These are phyloP conservation scores for Sparus aurata DNA, from an alignment of 2,797 vertebrate species.

Conservation along the genomic window DNA sequence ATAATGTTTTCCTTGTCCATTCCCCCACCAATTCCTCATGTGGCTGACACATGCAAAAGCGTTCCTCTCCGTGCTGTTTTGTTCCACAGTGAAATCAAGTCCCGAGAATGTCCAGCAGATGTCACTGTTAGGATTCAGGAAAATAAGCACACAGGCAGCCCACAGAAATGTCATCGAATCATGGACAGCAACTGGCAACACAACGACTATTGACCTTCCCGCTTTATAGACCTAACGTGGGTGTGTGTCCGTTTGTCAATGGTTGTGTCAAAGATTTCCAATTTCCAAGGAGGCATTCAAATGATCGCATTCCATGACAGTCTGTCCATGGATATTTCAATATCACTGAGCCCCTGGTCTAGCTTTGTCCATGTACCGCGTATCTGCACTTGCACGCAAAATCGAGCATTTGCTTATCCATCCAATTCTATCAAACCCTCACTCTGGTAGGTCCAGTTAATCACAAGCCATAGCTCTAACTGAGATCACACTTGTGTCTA, in stretches of 20 bases:
- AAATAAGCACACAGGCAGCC: conserved; percentile 4
- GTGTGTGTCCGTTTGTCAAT: background rate
- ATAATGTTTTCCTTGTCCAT: background rate
- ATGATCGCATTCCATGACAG: conserved; percentile 1
- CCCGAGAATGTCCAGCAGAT: conserved; percentile 69
- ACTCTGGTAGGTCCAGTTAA: background rate
- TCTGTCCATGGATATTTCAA: background rate
- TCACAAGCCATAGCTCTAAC: conserved; percentile 13
- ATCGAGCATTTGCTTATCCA: conserved; percentile 4
- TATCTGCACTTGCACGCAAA: no score
- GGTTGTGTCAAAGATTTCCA: background rate
- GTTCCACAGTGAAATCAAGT: background rate
- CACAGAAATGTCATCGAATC: background rate
- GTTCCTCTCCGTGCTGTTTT: background rate
- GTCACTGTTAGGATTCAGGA: conserved; percentile 73
- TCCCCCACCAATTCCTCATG: background rate
- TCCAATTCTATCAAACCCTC: background rate
- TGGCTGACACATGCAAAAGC: background rate
- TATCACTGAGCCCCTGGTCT: background rate
- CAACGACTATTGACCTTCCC: background rate
- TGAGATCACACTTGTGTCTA: background rate
- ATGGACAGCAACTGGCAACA: conserved; percentile 19
- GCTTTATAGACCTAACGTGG: background rate
- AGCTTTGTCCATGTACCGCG: background rate
- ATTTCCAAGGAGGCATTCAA: background rate